phyloP scores from a whole-genome alignment of 2,113 vertebrate genomes.

The Ciconia stormi region DNA sequence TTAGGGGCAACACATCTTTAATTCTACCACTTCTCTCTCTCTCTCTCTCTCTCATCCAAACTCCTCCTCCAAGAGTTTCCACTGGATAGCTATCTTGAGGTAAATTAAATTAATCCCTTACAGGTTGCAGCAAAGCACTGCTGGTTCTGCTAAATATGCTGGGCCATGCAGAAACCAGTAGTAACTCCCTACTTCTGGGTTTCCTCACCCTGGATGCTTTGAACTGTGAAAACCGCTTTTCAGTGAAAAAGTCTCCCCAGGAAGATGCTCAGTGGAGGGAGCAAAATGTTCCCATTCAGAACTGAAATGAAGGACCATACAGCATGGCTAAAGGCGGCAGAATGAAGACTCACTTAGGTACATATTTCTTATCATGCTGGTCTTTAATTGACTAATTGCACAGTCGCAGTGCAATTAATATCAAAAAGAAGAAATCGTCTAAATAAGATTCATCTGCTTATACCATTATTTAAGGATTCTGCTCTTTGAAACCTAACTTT shows the following conservation, averaged over 20 bases:
- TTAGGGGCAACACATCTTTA: background rate
- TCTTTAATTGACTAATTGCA: background rate
- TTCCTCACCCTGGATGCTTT: background rate
- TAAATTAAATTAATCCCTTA: background rate
- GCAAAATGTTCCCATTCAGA: background rate
- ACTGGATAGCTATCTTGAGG: background rate
- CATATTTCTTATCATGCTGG: background rate
- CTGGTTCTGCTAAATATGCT: background rate
- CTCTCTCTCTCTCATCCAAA: background rate
- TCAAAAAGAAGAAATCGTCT: background rate
- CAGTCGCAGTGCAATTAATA: background rate
- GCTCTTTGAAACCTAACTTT: background rate
- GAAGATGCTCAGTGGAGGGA: background rate
- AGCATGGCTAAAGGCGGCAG: background rate
- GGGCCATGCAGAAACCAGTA: background rate
- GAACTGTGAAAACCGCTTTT: background rate
- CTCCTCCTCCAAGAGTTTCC: background rate
- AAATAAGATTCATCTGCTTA: background rate
- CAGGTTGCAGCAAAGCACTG: background rate
- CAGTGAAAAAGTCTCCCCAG: accelerated
- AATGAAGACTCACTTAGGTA: background rate
- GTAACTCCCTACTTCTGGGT: background rate
- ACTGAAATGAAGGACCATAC: background rate
- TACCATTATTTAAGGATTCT: background rate
- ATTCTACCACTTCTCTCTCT: background rate